Base-by-base conservation (phyloP, 1,140 invertebrate genomes). In the Mamestra configurata region DNA sequence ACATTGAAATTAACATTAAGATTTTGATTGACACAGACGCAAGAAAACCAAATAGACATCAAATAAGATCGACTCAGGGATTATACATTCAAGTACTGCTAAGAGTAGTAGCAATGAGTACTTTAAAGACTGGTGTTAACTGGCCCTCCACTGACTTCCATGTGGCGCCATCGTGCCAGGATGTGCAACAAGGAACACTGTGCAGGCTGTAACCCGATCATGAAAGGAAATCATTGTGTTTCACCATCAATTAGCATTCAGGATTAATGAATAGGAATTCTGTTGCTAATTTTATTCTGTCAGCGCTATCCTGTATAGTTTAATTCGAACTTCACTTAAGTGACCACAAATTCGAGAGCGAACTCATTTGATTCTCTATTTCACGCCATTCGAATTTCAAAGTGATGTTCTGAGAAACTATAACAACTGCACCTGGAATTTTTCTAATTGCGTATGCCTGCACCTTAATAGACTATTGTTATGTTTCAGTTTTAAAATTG, bases 191-290 rank as follows among this genome's bases (percentile, higher is more conserved):
- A 68, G 75, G 75, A 77, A 68, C 75, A 51, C 59, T 66, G 61
- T 51, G 49, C 43, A 5, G 20, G 5, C 10, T 68, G 75, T 51
- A 79, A 70, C 77, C 8, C 49, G 64, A 70, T 59, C 64, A 24
- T 24, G 51, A 79, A 66, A 71, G 77, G 77, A 79, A 59, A 79
- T 79, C 77, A 53, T 71, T 79, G 35, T 79, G 31, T 79, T 80
- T 18, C 59, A 68, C 59, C 35, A 68, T 77, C 43, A 24, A 72
- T 72, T 72, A 72, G 27, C 46, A 20, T 46, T 15, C 24, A 15
- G 43, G 49, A 49, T 70, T 70, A 27, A 24, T n/a, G 20, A 46
- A 68, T 80, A 70, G 61, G 73, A 76, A 79, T 59, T 37, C n/a
- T 5, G 11, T 46, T 46, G 64, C 40, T 10, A 61, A 61, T 61